phyloP scores from a whole-genome alignment of 2,888 invertebrate species.

The Melolontha melolontha region DNA sequence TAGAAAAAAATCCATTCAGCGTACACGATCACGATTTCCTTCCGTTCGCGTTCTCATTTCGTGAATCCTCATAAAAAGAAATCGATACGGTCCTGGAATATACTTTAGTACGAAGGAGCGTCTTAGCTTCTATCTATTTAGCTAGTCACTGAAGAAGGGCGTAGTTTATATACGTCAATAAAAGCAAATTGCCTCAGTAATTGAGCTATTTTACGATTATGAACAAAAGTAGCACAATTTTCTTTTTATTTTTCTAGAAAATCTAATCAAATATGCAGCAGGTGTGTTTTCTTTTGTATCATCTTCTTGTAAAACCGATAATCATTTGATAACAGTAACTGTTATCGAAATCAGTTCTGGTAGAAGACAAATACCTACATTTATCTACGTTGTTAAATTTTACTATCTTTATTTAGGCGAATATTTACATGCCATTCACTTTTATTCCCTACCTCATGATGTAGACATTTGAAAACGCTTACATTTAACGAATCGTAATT shows the following conservation, averaged over 20 bases:
- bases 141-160: background rate
- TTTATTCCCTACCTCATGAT: too few relatives aligned
- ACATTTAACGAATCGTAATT: too few relatives aligned
- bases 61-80: conserved; percentile 2
- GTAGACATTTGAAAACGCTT: too few relatives aligned
- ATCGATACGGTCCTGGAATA: conserved; percentile 6
- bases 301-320: too few relatives aligned
- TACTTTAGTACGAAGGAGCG: conserved; percentile 9
- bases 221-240: conserved; percentile 11
- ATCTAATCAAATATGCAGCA: conserved; percentile 12
- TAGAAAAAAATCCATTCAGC: too few relatives aligned
- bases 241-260: conserved; percentile 14
- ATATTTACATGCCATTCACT: too few relatives aligned
- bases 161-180: conserved; percentile 15
- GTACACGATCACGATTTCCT: conserved; percentile 14
- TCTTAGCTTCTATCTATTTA: conserved; percentile 16
- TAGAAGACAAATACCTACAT: too few relatives aligned
- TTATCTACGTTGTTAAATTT: too few relatives aligned
- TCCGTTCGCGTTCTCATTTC: conserved; percentile 1
- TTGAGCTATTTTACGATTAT: conserved; percentile 26
- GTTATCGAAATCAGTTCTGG: too few relatives aligned
- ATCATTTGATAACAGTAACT: too few relatives aligned
- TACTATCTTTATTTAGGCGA: too few relatives aligned
- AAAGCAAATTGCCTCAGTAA: conserved; percentile 7
- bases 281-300: too few relatives aligned